Base-by-base conservation (phyloP, 2,888 invertebrate species). In the Aphelenchoides bicaudatus region DNA sequence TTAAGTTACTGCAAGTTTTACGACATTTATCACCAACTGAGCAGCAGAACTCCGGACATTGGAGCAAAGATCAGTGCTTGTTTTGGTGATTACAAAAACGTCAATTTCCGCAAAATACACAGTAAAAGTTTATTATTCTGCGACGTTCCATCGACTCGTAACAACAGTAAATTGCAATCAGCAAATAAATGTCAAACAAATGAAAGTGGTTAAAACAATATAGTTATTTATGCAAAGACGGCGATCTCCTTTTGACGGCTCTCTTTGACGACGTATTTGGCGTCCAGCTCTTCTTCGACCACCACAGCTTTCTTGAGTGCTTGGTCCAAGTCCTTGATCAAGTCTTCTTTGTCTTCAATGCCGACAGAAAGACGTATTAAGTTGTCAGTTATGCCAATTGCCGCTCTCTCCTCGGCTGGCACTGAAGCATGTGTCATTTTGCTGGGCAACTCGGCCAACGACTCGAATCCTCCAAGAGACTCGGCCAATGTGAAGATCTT, bases 381-480 rank as follows among this genome's bases (percentile, higher is more conserved):
- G 34, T 87, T 86, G 78, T 91, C 88, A 0, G 87, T 87, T 65
- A 96, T 91, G 13, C 89, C 89, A 28, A 91, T 83, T 62, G 83
- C 82, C 27, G 80, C 82, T 62, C 90, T 83, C 65, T 88, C 86
- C 43, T 86, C 86, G 55, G 83, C 85, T 0, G 91, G 89, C 28
- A 94, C 87, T 0, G 90, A 89, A 1, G 91, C 89, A 79, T 96
- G 96, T 0, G 94, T 94, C 96, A 96, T 96, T 27, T 90, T 80
- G n/a, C 73, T 62, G 31, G 94, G 94, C 67, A 93, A 84, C 83
- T 93, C 92, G 2, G 91, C 90, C 66, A 96, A 85, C 79, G 91
- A 91, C 80, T 96, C 93, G 75, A 88, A 91, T 56, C 93, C 93
- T 49, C 96, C 96, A 61, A 98, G 85, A 78, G 92, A 93, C 80